phyloP scores from a whole-genome alignment of 2,888 invertebrate genomes.

The Dicranocentrus wangi region DNA sequence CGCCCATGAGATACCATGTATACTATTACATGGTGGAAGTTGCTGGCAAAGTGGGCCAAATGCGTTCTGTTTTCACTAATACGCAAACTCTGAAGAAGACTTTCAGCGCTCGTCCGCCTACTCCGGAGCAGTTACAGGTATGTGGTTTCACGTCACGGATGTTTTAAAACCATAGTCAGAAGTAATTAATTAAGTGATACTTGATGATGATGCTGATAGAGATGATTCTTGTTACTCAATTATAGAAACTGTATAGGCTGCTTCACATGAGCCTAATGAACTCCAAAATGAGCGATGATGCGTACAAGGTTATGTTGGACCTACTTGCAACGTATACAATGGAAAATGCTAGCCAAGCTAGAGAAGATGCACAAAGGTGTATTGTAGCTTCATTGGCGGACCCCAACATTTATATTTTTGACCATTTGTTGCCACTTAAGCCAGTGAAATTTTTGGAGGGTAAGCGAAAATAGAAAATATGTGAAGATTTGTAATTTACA shows the following conservation, averaged over 20 bases:
- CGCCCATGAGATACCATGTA: conserved; percentile 90
- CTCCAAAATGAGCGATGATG: conserved; percentile 81
- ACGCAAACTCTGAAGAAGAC: conserved; percentile 88
- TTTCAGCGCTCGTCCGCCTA: conserved; percentile 85
- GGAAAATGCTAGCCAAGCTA: conserved; percentile 96
- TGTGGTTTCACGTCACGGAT: neutral
- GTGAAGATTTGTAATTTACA: neutral
- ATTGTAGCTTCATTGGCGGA: conserved; percentile 96
- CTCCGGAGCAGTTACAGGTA: conserved; percentile 87
- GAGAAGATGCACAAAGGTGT: conserved; percentile 97
- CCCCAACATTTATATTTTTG: conserved; percentile 94
- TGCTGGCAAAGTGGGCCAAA: conserved; percentile 89
- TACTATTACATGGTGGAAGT: conserved; percentile 93
- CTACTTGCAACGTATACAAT: conserved; percentile 96
- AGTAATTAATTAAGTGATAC: too few relatives aligned
- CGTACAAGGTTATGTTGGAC: conserved; percentile 89
- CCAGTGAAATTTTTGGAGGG: conserved; percentile 93
- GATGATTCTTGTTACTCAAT: neutral
- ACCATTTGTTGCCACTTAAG: conserved; percentile 92
- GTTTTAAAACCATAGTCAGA: too few relatives aligned
- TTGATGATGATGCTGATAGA: too few relatives aligned
- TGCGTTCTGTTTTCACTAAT: conserved; percentile 88
- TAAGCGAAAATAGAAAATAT: conserved; percentile 37
- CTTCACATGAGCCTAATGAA: conserved; percentile 91
- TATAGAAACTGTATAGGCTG: conserved; percentile 86